These are phyloP conservation scores for Potamilus streckersoni DNA, from an alignment of 1,140 invertebrate species.

Conservation along the genomic window DNA sequence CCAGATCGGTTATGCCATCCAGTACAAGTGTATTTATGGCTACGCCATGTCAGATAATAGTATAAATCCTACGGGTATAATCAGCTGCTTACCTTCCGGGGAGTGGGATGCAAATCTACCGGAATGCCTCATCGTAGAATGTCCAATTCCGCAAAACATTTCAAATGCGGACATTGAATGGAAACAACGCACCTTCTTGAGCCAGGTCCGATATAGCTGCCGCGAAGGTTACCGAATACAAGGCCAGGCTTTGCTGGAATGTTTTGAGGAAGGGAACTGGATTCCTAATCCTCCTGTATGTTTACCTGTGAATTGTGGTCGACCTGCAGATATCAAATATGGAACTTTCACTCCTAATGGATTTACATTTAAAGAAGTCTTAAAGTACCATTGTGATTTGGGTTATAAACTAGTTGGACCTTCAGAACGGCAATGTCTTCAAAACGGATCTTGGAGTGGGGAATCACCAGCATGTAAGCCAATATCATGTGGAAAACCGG, in stretches of 20 bases:
- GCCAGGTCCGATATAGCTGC: conserved; percentile 79
- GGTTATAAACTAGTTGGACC: conserved; percentile 63
- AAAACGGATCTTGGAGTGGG: conserved; percentile 89
- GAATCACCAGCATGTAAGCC: conserved; percentile 80
- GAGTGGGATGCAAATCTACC: conserved; percentile 52
- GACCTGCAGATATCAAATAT: conserved; percentile 67
- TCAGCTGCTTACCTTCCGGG: conserved; percentile 49
- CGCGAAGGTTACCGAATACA: conserved; percentile 81
- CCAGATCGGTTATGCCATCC: conserved; percentile 48
- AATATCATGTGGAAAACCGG: conserved; percentile 46
- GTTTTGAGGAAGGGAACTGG: conserved; percentile 91
- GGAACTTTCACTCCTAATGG: conserved; percentile 69
- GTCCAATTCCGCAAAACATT: conserved; percentile 43
- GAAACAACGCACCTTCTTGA: conserved; percentile 62
- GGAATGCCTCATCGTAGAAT: conserved; percentile 42
- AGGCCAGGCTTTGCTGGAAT: conserved; percentile 75
- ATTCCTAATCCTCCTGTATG: conserved; percentile 76
- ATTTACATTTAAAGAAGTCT: conserved; percentile 72
- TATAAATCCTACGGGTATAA: conserved; percentile 31
- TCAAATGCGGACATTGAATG: conserved; percentile 59
- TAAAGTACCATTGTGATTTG: conserved; percentile 66
- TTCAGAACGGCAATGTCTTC: conserved; percentile 83
- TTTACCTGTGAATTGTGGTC: conserved; percentile 66
- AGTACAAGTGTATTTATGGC: conserved; percentile 58
- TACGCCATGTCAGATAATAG: conserved; percentile 42